Conservation (phyloP, 2,888 invertebrate genomes). For the Marasmarcha lunaedactyla region DNA sequence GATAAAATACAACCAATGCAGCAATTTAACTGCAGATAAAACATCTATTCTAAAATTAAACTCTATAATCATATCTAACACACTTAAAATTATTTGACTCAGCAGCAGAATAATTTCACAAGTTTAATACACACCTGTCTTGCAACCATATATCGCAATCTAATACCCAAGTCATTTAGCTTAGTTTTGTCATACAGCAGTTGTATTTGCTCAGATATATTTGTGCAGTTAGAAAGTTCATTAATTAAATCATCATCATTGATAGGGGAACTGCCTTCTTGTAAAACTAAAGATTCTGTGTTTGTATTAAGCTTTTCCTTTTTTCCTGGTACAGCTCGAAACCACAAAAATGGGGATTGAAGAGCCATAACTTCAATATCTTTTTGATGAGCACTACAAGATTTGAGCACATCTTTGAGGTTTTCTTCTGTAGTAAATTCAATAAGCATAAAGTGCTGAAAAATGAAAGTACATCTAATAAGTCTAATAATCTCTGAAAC, state of each 20-base stretch:
- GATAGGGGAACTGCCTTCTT: conserved; percentile 56
- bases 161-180: conserved; percentile 78
- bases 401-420: conserved; percentile 64
- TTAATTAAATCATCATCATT: conserved; percentile 50
- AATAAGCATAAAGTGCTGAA: conserved; percentile 80
- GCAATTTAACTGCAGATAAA: too few relatives aligned
- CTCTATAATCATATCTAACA: too few relatives aligned
- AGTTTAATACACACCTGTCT: conserved; percentile 64
- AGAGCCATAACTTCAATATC: conserved; percentile 72
- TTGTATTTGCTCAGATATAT: conserved; percentile 77
- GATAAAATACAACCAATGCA: too few relatives aligned
- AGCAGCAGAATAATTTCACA: too few relatives aligned
- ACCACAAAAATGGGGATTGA: conserved; percentile 80
- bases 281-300: conserved; percentile 22
- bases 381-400: conserved; percentile 68
- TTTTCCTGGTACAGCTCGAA: conserved; percentile 57
- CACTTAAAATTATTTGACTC: too few relatives aligned
- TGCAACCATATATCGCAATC: conserved; percentile 83
- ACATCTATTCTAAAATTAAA: too few relatives aligned
- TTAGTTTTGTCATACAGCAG: conserved; percentile 71
- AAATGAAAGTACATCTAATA: conserved; percentile 10
- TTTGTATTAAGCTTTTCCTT: conserved; percentile 24
- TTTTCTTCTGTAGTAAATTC: conserved; percentile 73
- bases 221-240: conserved; percentile 53
- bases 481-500: too few relatives aligned